Conservation (phyloP, 2,797 vertebrate species). For the Prunella strophiata region DNA sequence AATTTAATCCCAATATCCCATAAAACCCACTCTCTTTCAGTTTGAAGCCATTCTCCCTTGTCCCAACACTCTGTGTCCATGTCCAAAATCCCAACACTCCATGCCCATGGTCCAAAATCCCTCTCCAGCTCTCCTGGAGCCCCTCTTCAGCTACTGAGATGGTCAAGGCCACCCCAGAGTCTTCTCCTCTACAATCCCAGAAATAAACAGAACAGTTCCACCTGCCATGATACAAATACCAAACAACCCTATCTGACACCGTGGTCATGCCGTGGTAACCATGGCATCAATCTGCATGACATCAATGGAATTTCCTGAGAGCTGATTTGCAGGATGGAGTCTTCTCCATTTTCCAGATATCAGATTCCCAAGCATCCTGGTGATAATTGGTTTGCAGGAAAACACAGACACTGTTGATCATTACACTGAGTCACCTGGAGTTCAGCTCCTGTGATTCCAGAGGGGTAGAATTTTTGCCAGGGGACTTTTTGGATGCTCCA, state of each 20-base stretch:
- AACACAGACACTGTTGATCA: fast-evolving
- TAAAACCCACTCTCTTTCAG: not conserved
- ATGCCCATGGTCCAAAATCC: not conserved
- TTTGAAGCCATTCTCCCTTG: not conserved
- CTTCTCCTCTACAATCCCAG: not conserved
- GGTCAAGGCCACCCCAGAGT: not conserved
- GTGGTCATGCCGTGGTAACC: not conserved
- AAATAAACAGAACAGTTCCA: fast-evolving
- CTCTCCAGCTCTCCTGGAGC: not conserved
- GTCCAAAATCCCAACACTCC: not conserved
- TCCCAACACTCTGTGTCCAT: not conserved
- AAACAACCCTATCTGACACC: not conserved
- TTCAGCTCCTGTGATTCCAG: not conserved
- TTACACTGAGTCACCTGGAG: not conserved
- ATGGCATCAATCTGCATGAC: not conserved
- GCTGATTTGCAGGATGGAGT: not conserved
- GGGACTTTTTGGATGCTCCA: not conserved
- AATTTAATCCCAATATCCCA: not conserved
- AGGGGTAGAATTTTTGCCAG: not conserved
- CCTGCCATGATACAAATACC: not conserved
- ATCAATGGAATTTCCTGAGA: not conserved
- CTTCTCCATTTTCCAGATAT: not conserved
- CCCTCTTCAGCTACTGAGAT: not conserved
- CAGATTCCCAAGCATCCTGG: not conserved
- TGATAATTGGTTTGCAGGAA: not conserved